Percentiles rank a stretch among this genome's conserved stretches.
phyloP scores from a whole-genome alignment of 2,888 invertebrate genomes.

The Drosophila demipolita region DNA sequence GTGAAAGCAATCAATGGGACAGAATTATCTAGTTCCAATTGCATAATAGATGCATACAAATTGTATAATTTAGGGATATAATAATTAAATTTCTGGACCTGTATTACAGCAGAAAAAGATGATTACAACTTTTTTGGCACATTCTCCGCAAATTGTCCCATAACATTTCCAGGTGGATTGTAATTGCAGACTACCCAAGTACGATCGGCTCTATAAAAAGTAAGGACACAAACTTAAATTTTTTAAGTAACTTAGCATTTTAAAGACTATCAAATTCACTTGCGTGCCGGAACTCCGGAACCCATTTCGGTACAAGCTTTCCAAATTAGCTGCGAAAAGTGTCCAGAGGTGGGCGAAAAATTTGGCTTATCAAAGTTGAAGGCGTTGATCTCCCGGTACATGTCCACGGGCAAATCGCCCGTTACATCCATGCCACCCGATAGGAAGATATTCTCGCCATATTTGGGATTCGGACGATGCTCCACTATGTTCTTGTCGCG shows the following conservation, averaged over 20 bases:
- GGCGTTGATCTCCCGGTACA: conserved; percentile 89
- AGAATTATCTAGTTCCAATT: neutral
- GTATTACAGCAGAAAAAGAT: neutral
- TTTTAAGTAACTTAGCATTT: neutral
- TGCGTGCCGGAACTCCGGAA: conserved; percentile 88
- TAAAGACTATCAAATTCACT: conserved; percentile 40
- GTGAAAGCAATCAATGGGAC: neutral
- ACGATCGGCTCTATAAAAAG: conserved; percentile 86
- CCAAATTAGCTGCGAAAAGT: conserved; percentile 96
- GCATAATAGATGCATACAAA: neutral
- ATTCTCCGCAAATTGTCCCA: conserved; percentile 90
- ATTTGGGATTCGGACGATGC: conserved; percentile 91
- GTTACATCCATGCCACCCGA: conserved; percentile 89
- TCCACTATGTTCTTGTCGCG: conserved; percentile 87
- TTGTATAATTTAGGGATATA: neutral
- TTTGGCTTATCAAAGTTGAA: conserved; percentile 88
- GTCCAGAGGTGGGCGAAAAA: conserved; percentile 90
- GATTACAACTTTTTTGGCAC: conserved; percentile 86
- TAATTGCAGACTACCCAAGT: conserved; percentile 93
- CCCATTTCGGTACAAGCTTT: conserved; percentile 90
- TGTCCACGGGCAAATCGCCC: conserved; percentile 73
- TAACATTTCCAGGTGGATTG: conserved; percentile 94
- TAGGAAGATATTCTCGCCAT: conserved; percentile 94
- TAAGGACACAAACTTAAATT: conserved; percentile 4
- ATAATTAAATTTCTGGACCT: conserved; percentile 37